Evolutionary conservation across 2,797 vertebrate species (phyloP), one percentile per base, ranked within the genome.

Genomic region (Arnoldichthys spilopterus): DNA sequence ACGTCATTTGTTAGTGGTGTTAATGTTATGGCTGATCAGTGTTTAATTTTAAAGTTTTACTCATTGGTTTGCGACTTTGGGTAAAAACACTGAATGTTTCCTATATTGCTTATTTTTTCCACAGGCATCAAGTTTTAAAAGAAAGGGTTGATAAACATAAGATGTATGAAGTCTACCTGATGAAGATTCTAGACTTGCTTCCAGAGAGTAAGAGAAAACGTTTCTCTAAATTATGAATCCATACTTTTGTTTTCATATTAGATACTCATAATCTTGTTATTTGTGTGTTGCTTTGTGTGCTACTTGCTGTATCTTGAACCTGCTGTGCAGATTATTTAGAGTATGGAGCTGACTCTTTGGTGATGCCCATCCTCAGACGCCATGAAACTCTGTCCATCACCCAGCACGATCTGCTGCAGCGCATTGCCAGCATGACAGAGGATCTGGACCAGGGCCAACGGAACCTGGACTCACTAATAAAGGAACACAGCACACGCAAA

Each of bases 141-240:
- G 89, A 88, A 30, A 89, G 85, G 73, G 82, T 91, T 43, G 61
- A 80, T 81, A 94, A 92, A 83, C 88, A 93, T n/a, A 89, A 92
- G 89, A 82, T 84, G 13, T 93, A 88, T 53, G 90, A 95, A 86
- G 89, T 93, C 86, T 96, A 94, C 80, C 79, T 95, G 79, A 82
- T 89, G 78, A 92, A 93, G 89, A 91, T 91, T 28, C 74, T 93
- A 4, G 87, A 94, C 81, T 86, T 87, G 82, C 85, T 95, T 51
- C 94, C 92, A 51, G 90, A 89, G 28, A 89, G 92, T 94, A 89
- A 81, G 91, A 89, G 49, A 20, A 22, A 24, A 8, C 20, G 7
- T 37, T 28, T 22, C 13, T 30, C 26, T 32, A 12, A 49, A 9
- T 56, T 32, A 24, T 66, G 0, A 73, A 43, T 58, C 28, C 22